Evolutionary conservation across 2,113 vertebrate genomes (phyloP).

Genomic region (zebrafish (Danio rerio)): GRCz12tu NC_133193.1:44222501-44223000

Average conservation of each 20-base stretch:
- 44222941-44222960: not conserved
- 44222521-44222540: too few relatives aligned
- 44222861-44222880: not conserved
- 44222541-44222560: too few relatives aligned
- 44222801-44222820: constrained; percentile 99
- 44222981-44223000: too few relatives aligned
- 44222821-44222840: constrained; percentile 85
- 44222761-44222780: constrained; percentile 98
- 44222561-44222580: too few relatives aligned
- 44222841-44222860: not conserved
- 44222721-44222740: constrained; percentile 94
- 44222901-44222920: not conserved
- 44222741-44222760: constrained; percentile 97
- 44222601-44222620: too few relatives aligned
- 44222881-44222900: not conserved
- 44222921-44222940: not conserved
- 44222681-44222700: not conserved
- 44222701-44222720: not conserved
- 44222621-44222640: too few relatives aligned
- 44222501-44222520: too few relatives aligned
- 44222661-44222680: not conserved
- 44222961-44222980: not conserved
- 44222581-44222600: too few relatives aligned
- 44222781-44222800: constrained; percentile 96
- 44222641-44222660: too few relatives aligned